phyloP scores from a whole-genome alignment of 23 tunicate genomes.

The Oikopleura dioica region DNA sequence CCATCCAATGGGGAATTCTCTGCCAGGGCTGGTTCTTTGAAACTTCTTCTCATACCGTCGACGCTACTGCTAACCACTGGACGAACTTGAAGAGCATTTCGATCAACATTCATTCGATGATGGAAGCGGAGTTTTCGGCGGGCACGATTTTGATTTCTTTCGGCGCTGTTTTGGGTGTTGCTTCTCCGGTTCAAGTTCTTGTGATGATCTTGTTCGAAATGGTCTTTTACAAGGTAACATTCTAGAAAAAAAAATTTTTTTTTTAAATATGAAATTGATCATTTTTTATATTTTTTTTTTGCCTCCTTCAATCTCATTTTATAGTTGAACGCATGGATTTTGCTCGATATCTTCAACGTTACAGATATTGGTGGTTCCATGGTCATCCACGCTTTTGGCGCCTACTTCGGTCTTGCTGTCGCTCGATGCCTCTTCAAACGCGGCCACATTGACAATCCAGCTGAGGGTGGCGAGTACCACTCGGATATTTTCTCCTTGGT shows the following conservation, averaged over 20 bases:
- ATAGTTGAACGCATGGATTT: conserved; percentile 3
- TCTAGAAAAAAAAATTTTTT: conserved; percentile 19
- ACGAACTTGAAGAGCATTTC: not conserved
- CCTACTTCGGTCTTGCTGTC: conserved; percentile 94
- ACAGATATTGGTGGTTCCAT: conserved; percentile 86
- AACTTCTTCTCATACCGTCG: conserved; percentile 12
- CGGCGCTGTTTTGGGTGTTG: conserved; percentile 67
- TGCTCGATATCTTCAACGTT: conserved; percentile 16
- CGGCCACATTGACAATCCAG: conserved; percentile 23
- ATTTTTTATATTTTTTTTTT: not conserved
- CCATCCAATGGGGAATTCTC: conserved; percentile 60
- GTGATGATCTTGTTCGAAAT: conserved; percentile 64
- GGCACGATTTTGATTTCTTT: conserved; percentile 67
- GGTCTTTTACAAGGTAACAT: conserved; percentile 45
- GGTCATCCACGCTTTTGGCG: conserved; percentile 84
- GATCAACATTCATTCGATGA: conserved; percentile 17
- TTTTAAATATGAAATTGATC: conserved; percentile 15
- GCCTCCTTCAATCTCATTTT: not conserved
- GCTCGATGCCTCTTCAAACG: conserved; percentile 50
- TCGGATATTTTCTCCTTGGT: conserved; percentile 94
- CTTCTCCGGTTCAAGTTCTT: conserved; percentile 46
- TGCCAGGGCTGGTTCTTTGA: conserved; percentile 53
- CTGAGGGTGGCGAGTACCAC: conserved; percentile 76
- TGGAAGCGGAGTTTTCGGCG: conserved; percentile 76
- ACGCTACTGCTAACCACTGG: not conserved